A percentile compares a stretch with the other conserved stretches of the same genome.
These are phyloP conservation scores for Bergia sp. DNA, from an alignment of 92 coral and sea anemone species.

Conservation along the genomic window DNA sequence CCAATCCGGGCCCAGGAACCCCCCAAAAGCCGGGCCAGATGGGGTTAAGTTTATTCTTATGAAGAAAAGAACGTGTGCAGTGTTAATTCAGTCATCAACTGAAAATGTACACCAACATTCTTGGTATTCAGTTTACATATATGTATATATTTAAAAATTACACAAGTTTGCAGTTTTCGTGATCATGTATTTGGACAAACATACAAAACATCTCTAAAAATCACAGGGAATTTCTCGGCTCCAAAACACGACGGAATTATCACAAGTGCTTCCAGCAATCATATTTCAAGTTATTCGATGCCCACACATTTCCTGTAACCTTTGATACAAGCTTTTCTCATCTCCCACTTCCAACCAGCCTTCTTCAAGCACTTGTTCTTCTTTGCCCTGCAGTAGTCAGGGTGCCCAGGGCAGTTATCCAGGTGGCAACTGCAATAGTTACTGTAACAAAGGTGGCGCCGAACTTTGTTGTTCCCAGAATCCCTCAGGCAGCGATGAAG, in stretches of 20 bases:
- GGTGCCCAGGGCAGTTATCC: slow-evolving; percentile 34
- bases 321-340: neutral
- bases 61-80: too few species aligned
- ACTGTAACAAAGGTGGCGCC: slow-evolving; percentile 27
- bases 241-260: neutral
- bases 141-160: too few species aligned
- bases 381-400: neutral
- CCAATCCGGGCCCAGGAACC: too few species aligned
- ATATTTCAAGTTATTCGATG: neutral
- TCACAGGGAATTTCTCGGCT: too few species aligned
- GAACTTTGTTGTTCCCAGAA: slow-evolving; percentile 16
- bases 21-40: too few species aligned
- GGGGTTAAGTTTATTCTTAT: too few species aligned
- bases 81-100: too few species aligned
- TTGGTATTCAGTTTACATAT: too few species aligned
- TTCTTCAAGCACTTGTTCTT: neutral
- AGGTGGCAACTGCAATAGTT: slow-evolving; percentile 33
- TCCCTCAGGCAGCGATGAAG: slow-evolving; percentile 36
- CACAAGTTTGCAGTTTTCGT: neutral
- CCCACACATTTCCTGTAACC: slow-evolving; percentile 14
- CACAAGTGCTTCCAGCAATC: neutral
- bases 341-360: neutral
- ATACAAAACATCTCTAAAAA: too few species aligned
- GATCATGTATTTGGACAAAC: neutral
- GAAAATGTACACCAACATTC: too few species aligned